Base-by-base conservation (phyloP, 2,797 vertebrate genomes). In the Phataginus tricuspis region DNA sequence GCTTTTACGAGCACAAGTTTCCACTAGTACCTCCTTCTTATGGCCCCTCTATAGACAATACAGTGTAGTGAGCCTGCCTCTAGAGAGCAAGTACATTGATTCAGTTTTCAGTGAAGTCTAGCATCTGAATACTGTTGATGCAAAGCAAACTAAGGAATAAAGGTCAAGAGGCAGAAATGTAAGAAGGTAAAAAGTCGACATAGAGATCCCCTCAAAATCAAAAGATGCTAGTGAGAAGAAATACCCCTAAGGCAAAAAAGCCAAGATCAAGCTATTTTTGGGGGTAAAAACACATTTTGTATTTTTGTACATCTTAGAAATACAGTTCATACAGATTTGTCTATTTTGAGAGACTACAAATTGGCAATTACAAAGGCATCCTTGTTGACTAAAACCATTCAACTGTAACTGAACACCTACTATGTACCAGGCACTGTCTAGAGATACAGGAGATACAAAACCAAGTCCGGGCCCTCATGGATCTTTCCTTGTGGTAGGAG, bases 301-400 rank as follows among this genome's bases (percentile, higher is more conserved):
- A 27, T 72, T 82, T 82, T 82, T 55, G 34, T 82, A 63, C 19
- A 34, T 74, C 82, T 94, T 90, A 23, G 42, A 78, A 85, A 53
- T 63, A 85, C n/a, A 75, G 34, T 57, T 94, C 18, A 19, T 90
- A 78, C 18, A 74, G 77, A 77, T 82, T 42, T 86, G 18, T 66
- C 23, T 63, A 85, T 82, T 19, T 87, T 75, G 8, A 96, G 53
- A 86, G n/a, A 93, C 75, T 55, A 96, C 15, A 96, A 64, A 87
- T 27, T 53, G 27, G 12, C 74, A 86, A 87, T 82, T 64, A 80
- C 5, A 77, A 94, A 92, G 21, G 78, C 55, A 25, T 74, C 51
- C 18, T 74, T 85, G 19, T 72, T 77, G 21, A 85, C 53, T 79
- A 86, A 88, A 94, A 72, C 39, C 66, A 72, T 63, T 64, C 18